Base-by-base conservation (phyloP, 2,113 vertebrate genomes). In the Cyanoderma ruficeps region DNA sequence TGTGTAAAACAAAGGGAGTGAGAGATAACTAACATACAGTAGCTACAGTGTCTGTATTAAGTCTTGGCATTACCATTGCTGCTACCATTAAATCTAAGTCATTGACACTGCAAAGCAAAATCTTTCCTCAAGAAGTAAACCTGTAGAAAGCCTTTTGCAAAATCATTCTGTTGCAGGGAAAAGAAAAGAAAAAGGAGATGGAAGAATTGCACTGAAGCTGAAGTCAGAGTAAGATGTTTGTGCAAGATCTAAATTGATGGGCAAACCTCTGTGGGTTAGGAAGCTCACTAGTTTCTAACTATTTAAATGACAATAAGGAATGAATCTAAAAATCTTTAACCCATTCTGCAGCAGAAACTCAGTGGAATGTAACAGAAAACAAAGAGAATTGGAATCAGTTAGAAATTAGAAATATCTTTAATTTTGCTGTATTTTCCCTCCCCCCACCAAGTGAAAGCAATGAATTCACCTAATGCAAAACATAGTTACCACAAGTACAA, bases 51-150 rank as follows among this genome's bases (percentile, higher is more conserved):
- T 53, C 41, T 63, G 27, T 28, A 84, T 47, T 61, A 83, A 78
- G 37, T 49, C 56, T 87, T 87, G 44, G 53, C 41, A 70, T 11
- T 60, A 37, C 78, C 52, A 59, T 68, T 90, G 89, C 53, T 92
- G 44, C 53, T 84, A 84, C 89, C 84, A 75, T 89, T 97, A 95
- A 91, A 93, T 59, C 49, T 94, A 95, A 96, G 86, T 87, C 59
- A 88, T 50, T 83, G 61, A 83, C 81, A 41, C 59, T 61, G 11
- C 12, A 74, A 86, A 91, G 22, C 19, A 87, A 50, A 90, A 53
- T 78, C 65, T 70, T 88, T 84, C 41, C 47, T 90, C 52, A 56
- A 80, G 60, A 95, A 87, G 41, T 65, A 91, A 86, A 9, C 15
- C 55, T 52, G 41, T 41, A 67, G 39, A 93, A 93, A 85, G 57